Conservation (phyloP, 2,888 invertebrate species). For the Microctonus aethiopoides region DNA sequence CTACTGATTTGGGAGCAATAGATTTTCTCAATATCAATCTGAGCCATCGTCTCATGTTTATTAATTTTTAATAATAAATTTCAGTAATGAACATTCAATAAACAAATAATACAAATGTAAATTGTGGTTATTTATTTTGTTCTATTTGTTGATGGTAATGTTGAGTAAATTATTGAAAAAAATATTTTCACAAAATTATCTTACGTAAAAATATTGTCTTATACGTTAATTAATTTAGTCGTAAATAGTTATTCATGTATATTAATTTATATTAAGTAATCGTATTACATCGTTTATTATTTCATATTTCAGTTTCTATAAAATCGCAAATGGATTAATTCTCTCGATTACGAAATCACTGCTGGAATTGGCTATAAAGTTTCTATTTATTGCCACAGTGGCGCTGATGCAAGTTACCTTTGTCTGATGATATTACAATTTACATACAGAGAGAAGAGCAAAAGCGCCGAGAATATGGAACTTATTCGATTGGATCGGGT, state of each 20-base stretch:
- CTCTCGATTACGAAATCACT: slow-evolving; percentile 35
- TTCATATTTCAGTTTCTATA: no score
- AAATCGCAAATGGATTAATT: slow-evolving; percentile 9
- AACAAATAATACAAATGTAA: not conserved
- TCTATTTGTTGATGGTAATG: no score
- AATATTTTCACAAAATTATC: no score
- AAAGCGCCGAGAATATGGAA: not conserved
- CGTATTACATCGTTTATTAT: no score
- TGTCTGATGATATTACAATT: not conserved
- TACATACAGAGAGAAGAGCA: not conserved
- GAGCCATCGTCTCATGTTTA: slow-evolving; percentile 23
- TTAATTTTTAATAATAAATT: not conserved
- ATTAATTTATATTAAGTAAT: no score
- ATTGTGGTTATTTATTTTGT: not conserved
- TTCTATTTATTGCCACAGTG: slow-evolving; percentile 31
- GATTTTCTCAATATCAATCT: slow-evolving; percentile 27
- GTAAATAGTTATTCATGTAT: no score
- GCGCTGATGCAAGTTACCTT: slow-evolving; percentile 39
- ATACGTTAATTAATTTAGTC: no score
- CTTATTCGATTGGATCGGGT: slow-evolving; percentile 16
- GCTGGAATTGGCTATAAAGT: slow-evolving; percentile 22
- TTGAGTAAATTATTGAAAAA: no score
- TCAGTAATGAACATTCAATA: no score
- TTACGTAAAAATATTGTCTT: no score
- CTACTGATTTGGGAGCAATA: slow-evolving; percentile 23